Percentiles rank a stretch among this genome's conserved stretches.
Conservation (phyloP, 2,888 invertebrate genomes). For the Morpho deidamia region DNA sequence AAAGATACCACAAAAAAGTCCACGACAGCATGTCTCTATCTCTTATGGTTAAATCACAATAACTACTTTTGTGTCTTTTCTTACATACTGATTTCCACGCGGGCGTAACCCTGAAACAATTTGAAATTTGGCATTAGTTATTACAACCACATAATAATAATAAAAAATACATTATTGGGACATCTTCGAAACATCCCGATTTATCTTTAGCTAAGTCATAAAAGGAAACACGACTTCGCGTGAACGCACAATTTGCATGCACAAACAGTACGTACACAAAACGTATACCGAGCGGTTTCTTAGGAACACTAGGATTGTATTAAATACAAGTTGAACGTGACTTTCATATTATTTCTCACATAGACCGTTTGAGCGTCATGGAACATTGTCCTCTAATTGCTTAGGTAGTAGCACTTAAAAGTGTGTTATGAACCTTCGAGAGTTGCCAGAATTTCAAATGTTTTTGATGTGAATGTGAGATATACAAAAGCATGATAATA, state of each 20-base stretch:
- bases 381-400: neutral
- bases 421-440: neutral
- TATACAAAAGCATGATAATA: too few species aligned
- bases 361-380: neutral
- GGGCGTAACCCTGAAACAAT: too few species aligned
- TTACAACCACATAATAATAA: too few species aligned
- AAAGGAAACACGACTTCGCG: neutral
- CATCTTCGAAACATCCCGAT: neutral
- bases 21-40: too few species aligned
- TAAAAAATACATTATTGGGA: too few species aligned
- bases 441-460: too few species aligned
- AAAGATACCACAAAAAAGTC: too few species aligned
- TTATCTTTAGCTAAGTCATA: neutral
- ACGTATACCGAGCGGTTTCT: constrained; percentile 3
- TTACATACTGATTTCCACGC: too few species aligned
- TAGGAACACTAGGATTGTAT: constrained; percentile 7
- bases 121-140: too few species aligned
- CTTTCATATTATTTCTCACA: constrained; percentile 3
- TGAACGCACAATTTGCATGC: neutral
- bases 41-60: too few species aligned
- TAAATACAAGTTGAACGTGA: constrained; percentile 4
- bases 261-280: neutral
- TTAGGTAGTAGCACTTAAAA: neutral
- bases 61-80: too few species aligned
- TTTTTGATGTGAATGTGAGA: too few species aligned